Conservation (phyloP, 2,888 invertebrate genomes). For the Drosophila sordidula region DNA sequence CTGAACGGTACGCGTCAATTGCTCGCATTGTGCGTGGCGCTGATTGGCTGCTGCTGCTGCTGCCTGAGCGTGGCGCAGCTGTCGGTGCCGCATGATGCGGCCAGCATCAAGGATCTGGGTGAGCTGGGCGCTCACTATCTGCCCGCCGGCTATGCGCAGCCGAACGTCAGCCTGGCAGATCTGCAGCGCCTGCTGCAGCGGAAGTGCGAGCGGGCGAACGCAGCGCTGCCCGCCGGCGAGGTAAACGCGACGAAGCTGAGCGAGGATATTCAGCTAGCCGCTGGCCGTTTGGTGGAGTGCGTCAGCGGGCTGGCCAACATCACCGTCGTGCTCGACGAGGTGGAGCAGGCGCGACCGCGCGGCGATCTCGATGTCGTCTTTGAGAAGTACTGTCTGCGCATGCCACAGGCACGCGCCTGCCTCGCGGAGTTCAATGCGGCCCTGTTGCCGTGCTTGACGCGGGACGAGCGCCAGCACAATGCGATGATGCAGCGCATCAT, state of each 20-base stretch:
- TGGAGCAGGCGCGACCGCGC: constrained; percentile 88
- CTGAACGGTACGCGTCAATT: constrained; percentile 33
- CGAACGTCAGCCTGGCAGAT: constrained; percentile 83
- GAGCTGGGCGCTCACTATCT: constrained; percentile 62
- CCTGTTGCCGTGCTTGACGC: constrained; percentile 88
- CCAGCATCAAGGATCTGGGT: constrained; percentile 50
- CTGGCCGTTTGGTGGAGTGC: constrained; percentile 47
- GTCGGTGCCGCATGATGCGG: constrained; percentile 22
- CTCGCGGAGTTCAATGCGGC: constrained; percentile 87
- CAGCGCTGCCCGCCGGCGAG: constrained; percentile 76
- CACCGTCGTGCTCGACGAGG: constrained; percentile 87
- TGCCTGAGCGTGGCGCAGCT: constrained; percentile 27
- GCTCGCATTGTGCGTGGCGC: constrained; percentile 16
- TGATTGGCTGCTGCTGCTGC: constrained; percentile 21
- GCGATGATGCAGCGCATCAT: constrained; percentile 88
- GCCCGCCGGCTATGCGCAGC: constrained; percentile 52
- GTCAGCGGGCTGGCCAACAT: constrained; percentile 86
- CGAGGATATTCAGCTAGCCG: constrained; percentile 54
- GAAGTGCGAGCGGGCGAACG: constrained; percentile 88
- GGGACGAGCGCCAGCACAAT: constrained; percentile 87
- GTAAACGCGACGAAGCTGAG: constrained; percentile 43
- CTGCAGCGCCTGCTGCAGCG: constrained; percentile 86
- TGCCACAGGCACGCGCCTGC: constrained; percentile 85
- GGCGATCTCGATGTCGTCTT: constrained; percentile 90
- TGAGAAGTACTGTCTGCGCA: constrained; percentile 89